Evolutionary conservation across 2,113 vertebrate species (phyloP), one percentile per base, ranked within the genome.

Genomic region (Paramormyrops kingsleyae): DNA sequence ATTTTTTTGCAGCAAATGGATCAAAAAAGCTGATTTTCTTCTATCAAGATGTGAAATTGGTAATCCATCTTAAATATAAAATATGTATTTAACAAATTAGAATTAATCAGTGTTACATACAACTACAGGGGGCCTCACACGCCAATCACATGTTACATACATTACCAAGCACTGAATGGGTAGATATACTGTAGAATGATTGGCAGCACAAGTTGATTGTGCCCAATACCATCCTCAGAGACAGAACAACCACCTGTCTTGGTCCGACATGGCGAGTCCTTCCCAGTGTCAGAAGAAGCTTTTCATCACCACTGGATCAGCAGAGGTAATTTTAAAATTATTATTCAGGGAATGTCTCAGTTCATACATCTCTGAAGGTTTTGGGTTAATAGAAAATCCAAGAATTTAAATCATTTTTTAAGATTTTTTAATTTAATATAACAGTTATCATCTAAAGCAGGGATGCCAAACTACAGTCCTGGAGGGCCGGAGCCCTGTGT

Each of bases 1-100:
- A 96, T 35, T 97, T 97, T 93, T 97, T 97, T 92, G 93, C 94
- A 53, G 86, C 93, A 13, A 93, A 91, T 52, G 96, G 97, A 91
- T 95, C 95, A 86, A 97, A 95, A 91, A 96, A 95, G 90, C 92
- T 97, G 80, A 91, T 97, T 42, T 97, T 97, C 94, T 97, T 97
- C 94, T 96, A 94, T 91, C 96, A 97, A 94, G 93, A 92, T 44
- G n/a, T 92, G 21, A 92, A 89, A 17, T 92, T 93, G 96, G 97
- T 97, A 95, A 90, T 31, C 46, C 47, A 52, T 86, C 47, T 86
- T 27, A 86, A 13, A n/a, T 86, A 5, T 52, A 21, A 8, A 7
- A n/a, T 62, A 27, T 27, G n/a, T n/a, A 27, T 10, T 17, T 52
- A 49, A 49, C 24, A 49, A 50, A 31, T 50, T 17, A 10, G 39